A percentile compares a stretch with the other conserved stretches of the same genome.
Conservation (phyloP, 2,888 invertebrate genomes). For the Cryptops parisi region DNA sequence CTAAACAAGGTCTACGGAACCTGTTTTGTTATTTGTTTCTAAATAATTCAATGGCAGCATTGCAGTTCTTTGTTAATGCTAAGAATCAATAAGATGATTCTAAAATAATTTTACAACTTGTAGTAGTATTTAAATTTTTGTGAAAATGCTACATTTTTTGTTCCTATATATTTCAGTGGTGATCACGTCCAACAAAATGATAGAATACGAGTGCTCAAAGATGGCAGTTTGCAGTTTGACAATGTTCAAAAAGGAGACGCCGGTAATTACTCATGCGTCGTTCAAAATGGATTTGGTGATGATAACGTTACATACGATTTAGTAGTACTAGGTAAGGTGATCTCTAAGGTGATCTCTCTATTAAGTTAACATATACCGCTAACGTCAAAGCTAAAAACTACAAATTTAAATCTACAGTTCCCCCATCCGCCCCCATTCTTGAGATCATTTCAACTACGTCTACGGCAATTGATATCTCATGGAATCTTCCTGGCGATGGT, state of each 20-base stretch:
- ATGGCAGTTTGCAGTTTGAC: slow-evolving; percentile 77
- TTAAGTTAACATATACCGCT: background rate
- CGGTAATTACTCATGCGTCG: slow-evolving; percentile 85
- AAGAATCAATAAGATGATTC: too few species aligned
- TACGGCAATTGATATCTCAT: slow-evolving; percentile 10
- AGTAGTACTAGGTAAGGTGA: slow-evolving; percentile 58
- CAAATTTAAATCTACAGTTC: background rate
- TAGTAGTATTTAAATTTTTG: background rate
- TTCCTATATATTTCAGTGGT: slow-evolving; percentile 2
- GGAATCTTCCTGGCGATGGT: slow-evolving; percentile 13
- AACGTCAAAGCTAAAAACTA: background rate
- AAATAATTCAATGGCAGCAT: too few species aligned
- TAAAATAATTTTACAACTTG: background rate
- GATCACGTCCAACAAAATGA: slow-evolving; percentile 7
- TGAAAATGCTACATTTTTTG: background rate
- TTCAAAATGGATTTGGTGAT: slow-evolving; percentile 81
- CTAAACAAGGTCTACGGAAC: too few species aligned
- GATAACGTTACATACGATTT: slow-evolving; percentile 86
- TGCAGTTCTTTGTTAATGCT: too few species aligned
- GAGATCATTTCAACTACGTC: slow-evolving; percentile 7
- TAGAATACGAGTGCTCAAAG: slow-evolving; percentile 34
- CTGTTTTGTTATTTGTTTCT: too few species aligned
- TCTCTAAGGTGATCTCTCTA: too few species aligned
- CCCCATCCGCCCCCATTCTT: slow-evolving; percentile 11
- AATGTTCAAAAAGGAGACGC: slow-evolving; percentile 79